phyloP scores from a whole-genome alignment of 2,888 invertebrate species.

The Coenonympha glycerion region DNA sequence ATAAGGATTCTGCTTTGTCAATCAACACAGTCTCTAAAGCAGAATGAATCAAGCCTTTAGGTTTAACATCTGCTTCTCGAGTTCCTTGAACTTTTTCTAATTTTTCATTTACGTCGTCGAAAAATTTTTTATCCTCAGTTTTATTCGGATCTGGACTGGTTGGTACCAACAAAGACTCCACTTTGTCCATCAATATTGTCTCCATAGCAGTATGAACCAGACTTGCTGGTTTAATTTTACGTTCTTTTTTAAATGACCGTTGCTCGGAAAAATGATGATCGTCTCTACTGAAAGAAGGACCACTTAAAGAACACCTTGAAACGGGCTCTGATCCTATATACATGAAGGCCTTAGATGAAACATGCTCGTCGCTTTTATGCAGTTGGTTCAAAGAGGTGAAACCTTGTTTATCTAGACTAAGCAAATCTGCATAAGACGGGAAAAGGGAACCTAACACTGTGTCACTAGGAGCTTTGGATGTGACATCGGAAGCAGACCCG shows the following conservation, averaged over 20 bases:
- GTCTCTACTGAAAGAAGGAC: slow-evolving; percentile 45
- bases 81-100: slow-evolving; percentile 41
- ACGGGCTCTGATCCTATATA: slow-evolving; percentile 69
- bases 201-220: slow-evolving; percentile 73
- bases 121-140: slow-evolving; percentile 50
- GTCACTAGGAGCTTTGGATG: slow-evolving; percentile 60
- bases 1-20: slow-evolving; percentile 5
- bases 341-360: slow-evolving; percentile 55
- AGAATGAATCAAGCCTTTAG: neutral
- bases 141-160: slow-evolving; percentile 49
- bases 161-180: slow-evolving; percentile 59
- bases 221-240: slow-evolving; percentile 52
- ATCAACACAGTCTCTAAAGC: slow-evolving; percentile 5
- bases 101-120: slow-evolving; percentile 58
- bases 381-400: slow-evolving; percentile 43
- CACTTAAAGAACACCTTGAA: slow-evolving; percentile 59
- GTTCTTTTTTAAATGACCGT: slow-evolving; percentile 41
- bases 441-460: slow-evolving; percentile 75
- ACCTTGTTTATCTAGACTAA: slow-evolving; percentile 52
- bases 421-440: slow-evolving; percentile 63
- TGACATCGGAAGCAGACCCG: slow-evolving; percentile 57
- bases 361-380: slow-evolving; percentile 56
- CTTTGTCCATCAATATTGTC: slow-evolving; percentile 74
- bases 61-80: neutral
- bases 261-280: slow-evolving; percentile 40